These are phyloP conservation scores for Sceliomorpha sp. DNA, from an alignment of 2,888 invertebrate genomes.

Conservation along the genomic window DNA sequence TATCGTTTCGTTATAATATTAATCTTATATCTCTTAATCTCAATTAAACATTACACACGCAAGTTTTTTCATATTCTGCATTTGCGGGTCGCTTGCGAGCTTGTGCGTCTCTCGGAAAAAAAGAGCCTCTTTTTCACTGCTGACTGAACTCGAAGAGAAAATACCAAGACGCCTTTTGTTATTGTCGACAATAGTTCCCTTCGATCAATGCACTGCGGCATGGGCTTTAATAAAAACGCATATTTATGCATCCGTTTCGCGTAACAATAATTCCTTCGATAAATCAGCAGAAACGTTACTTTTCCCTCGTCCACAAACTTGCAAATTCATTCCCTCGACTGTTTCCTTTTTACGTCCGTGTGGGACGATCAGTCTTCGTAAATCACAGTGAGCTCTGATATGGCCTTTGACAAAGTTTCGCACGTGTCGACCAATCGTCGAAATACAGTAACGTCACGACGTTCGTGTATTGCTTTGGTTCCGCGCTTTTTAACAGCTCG, in stretches of 20 bases:
- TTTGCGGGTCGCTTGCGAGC: slow-evolving; percentile 54
- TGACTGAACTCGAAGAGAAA: slow-evolving; percentile 50
- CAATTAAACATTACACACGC: slow-evolving; percentile 54
- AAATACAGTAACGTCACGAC: slow-evolving; percentile 46
- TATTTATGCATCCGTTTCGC: background rate
- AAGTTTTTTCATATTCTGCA: slow-evolving; percentile 44
- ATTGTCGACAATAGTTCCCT: slow-evolving; percentile 22
- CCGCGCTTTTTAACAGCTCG: slow-evolving; percentile 49
- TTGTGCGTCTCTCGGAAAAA: slow-evolving; percentile 54
- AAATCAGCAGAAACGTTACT: background rate
- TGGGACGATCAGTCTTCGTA: slow-evolving; percentile 76
- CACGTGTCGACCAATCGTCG: slow-evolving; percentile 43
- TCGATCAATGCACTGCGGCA: no score
- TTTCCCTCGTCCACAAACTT: slow-evolving; percentile 38
- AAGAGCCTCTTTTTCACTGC: slow-evolving; percentile 33
- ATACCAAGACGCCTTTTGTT: slow-evolving; percentile 27
- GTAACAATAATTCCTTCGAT: background rate
- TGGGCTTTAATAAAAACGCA: background rate
- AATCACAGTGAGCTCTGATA: slow-evolving; percentile 79
- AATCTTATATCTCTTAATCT: slow-evolving; percentile 64
- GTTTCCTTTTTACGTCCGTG: slow-evolving; percentile 58
- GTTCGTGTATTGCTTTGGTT: slow-evolving; percentile 48
- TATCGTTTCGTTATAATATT: slow-evolving; percentile 66
- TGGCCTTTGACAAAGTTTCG: slow-evolving; percentile 70
- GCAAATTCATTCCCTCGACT: slow-evolving; percentile 39